phyloP scores from a whole-genome alignment of 2,113 vertebrate genomes.

The Gnathonemus echidnorhynchus region DNA sequence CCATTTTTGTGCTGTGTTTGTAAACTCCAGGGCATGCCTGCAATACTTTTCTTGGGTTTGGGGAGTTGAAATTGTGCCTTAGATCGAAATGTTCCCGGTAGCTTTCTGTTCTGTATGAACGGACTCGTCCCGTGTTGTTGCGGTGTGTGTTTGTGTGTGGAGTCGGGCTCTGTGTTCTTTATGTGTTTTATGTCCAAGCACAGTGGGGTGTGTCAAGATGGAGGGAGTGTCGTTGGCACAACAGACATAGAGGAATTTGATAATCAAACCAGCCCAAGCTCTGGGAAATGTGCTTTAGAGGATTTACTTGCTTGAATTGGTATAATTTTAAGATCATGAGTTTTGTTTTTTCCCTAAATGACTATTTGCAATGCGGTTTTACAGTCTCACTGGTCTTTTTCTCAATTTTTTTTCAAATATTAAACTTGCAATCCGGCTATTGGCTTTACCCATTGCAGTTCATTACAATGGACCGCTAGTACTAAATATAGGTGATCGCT shows the following conservation, averaged over 20 bases:
- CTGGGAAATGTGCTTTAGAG: not conserved
- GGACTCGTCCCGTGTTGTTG: not conserved
- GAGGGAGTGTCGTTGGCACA: not conserved
- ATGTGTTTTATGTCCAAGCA: not conserved
- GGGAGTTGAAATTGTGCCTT: not conserved
- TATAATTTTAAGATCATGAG: not conserved
- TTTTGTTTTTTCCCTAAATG: not conserved
- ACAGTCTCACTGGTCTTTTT: not conserved
- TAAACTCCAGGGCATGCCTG: not conserved
- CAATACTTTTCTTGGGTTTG: not conserved
- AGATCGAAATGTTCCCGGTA: not conserved
- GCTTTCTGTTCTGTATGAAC: not conserved
- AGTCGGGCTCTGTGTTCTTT: not conserved
- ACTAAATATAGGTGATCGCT: not conserved
- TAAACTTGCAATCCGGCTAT: not conserved
- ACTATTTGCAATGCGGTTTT: not conserved
- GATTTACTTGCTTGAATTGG: not conserved
- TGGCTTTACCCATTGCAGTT: not conserved
- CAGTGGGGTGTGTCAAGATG: not conserved
- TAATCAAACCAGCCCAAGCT: slow-evolving; percentile 14
- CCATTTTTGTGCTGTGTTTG: not conserved
- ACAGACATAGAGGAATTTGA: slow-evolving; percentile 4
- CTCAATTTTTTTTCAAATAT: not conserved
- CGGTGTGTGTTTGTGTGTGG: not conserved
- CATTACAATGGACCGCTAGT: not conserved